These are phyloP conservation scores for Capromys pilorides DNA, from an alignment of 2,797 vertebrate species.

Conservation along the genomic window DNA sequence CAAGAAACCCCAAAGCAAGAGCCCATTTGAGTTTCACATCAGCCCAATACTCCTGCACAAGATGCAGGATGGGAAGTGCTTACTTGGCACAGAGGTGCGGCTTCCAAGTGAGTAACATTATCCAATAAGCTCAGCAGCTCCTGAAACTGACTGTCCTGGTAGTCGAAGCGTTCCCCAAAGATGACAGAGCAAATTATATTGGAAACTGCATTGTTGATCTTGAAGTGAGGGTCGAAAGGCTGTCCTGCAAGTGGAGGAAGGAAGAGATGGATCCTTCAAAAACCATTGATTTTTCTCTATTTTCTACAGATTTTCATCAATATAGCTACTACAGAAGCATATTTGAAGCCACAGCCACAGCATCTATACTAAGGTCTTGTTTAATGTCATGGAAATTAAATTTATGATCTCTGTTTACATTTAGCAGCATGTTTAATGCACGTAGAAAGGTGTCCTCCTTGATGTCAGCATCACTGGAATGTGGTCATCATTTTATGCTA, in stretches of 20 bases:
- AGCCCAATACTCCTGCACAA: background rate
- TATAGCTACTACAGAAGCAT: background rate
- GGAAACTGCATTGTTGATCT: too few species aligned
- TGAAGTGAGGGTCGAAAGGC: too few species aligned
- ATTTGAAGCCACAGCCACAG: background rate
- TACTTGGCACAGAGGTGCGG: conserved; percentile 81
- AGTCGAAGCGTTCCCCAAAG: too few species aligned
- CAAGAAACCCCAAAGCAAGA: background rate
- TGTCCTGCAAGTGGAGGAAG: too few species aligned
- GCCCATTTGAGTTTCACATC: background rate
- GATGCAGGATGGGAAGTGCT: background rate
- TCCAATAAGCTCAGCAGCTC: conserved; percentile 80
- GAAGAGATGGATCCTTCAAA: too few species aligned
- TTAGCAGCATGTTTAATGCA: too few species aligned
- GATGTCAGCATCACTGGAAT: background rate
- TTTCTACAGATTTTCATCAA: too few species aligned
- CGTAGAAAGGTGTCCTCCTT: background rate
- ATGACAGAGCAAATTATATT: too few species aligned
- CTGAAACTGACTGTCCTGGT: too few species aligned
- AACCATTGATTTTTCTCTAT: too few species aligned
- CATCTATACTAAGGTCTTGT: background rate
- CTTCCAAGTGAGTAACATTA: conserved; percentile 57
- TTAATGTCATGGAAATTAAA: too few species aligned
- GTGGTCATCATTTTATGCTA: background rate
- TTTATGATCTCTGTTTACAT: too few species aligned